Conservation (phyloP, 2,797 vertebrate species). For the Chelon auratus region DNA sequence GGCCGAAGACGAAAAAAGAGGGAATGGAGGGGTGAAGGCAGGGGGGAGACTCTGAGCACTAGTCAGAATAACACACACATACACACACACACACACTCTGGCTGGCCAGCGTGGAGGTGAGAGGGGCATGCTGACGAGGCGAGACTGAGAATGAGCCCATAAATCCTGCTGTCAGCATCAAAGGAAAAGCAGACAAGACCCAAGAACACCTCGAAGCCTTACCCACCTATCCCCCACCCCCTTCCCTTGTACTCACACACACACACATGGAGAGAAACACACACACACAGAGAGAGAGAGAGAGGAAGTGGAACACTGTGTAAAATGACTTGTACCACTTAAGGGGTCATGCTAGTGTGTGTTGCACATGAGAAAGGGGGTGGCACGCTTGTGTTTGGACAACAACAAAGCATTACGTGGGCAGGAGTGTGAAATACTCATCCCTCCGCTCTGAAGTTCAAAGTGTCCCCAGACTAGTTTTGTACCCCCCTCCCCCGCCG, state of each 20-base stretch:
- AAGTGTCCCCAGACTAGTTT: slow-evolving; percentile 39
- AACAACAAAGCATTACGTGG: slow-evolving; percentile 49
- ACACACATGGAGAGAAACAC: slow-evolving; percentile 32
- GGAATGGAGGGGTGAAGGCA: neutral
- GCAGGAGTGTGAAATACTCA: slow-evolving; percentile 67
- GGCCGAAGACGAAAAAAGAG: slow-evolving; percentile 9
- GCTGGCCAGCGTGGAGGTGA: slow-evolving; percentile 69
- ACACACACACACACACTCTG: slow-evolving; percentile 53
- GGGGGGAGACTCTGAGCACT: slow-evolving; percentile 22
- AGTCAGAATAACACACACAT: slow-evolving; percentile 46
- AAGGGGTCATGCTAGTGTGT: slow-evolving; percentile 58
- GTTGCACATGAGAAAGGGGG: neutral
- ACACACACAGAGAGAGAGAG: slow-evolving; percentile 29
- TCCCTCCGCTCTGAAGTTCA: slow-evolving; percentile 54
- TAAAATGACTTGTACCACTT: slow-evolving; percentile 73
- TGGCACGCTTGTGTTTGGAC: neutral
- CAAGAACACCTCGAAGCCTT: slow-evolving; percentile 61
- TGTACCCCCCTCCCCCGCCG: too few species aligned
- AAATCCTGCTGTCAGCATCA: slow-evolving; percentile 81
- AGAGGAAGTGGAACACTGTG: slow-evolving; percentile 57
- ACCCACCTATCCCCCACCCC: neutral
- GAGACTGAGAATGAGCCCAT: slow-evolving; percentile 77
- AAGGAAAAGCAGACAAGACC: slow-evolving; percentile 70
- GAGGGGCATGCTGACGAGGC: slow-evolving; percentile 78
- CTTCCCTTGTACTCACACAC: slow-evolving; percentile 12